Evolutionary conservation across 2,113 vertebrate species (phyloP).

Genomic region (Prinia subflava): DNA sequence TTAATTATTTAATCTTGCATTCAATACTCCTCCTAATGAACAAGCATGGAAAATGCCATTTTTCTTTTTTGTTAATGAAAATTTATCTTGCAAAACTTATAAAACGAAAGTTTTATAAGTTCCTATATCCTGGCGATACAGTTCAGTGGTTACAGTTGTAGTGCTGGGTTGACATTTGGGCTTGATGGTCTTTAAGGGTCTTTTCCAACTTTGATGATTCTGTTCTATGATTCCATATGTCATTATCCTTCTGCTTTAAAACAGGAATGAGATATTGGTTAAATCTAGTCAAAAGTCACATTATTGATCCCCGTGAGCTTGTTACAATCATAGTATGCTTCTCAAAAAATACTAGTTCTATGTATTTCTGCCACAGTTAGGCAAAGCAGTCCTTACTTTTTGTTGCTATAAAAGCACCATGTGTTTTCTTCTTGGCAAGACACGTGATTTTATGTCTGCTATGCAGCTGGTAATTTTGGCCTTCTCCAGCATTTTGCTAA

Average conservation of each 20-base stretch:
- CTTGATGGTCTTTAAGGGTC: neutral
- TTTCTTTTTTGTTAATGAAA: neutral
- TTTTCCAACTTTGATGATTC: neutral
- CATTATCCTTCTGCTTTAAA: neutral
- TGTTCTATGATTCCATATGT: neutral
- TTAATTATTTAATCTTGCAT: neutral
- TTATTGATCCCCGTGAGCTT: neutral
- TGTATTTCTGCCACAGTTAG: neutral
- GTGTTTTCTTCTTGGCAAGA: neutral
- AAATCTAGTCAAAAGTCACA: neutral
- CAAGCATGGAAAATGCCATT: neutral
- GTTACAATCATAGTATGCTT: neutral
- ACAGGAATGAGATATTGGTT: neutral
- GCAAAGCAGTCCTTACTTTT: neutral
- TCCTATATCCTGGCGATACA: neutral
- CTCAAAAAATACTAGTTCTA: neutral
- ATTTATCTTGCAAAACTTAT: neutral
- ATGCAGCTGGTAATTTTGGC: neutral
- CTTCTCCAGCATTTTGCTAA: neutral
- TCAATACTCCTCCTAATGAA: neutral
- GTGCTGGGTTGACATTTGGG: neutral
- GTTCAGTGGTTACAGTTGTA: neutral
- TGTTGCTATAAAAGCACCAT: fast-evolving
- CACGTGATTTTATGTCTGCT: neutral
- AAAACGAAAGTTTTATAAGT: neutral